These are phyloP conservation scores for Holcopasites calliopsidis DNA, from an alignment of 1,140 invertebrate species.

Conservation along the genomic window DNA sequence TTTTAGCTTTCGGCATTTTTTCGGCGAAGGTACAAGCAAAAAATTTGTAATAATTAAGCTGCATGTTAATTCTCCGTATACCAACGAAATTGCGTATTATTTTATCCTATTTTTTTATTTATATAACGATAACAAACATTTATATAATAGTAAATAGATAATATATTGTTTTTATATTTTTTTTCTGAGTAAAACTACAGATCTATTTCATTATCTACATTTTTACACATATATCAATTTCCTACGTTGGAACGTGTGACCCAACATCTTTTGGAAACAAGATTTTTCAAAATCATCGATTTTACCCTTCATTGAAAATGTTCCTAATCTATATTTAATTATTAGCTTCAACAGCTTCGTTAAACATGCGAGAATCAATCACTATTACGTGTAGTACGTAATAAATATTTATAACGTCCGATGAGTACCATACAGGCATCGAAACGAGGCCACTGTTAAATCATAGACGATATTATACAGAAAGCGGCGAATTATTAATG, in stretches of 20 bases:
- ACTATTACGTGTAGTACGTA: background rate
- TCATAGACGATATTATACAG: background rate
- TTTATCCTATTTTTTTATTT: conserved; percentile 14
- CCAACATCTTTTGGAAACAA: no score
- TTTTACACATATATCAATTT: background rate
- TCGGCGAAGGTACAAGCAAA: background rate
- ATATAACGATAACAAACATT: background rate
- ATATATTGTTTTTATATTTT: conserved; percentile 19
- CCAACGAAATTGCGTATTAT: background rate
- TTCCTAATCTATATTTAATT: background rate
- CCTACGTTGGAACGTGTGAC: background rate
- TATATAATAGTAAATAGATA: background rate
- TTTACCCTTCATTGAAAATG: background rate
- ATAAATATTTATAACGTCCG: background rate
- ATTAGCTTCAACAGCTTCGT: background rate
- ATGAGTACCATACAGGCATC: background rate
- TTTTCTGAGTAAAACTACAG: background rate
- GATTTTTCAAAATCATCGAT: no score
- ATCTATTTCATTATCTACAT: conserved; percentile 9
- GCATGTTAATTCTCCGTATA: conserved; percentile 21
- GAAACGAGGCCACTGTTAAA: background rate
- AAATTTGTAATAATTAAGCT: background rate
- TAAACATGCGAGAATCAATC: conserved; percentile 9
- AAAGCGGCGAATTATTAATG: conserved; percentile 4
- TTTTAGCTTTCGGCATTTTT: background rate